A percentile compares a stretch with the other conserved stretches of the same genome.
These are phyloP conservation scores for Rhinichthys osculus DNA, from an alignment of 2,797 vertebrate genomes.

Conservation along the genomic window DNA sequence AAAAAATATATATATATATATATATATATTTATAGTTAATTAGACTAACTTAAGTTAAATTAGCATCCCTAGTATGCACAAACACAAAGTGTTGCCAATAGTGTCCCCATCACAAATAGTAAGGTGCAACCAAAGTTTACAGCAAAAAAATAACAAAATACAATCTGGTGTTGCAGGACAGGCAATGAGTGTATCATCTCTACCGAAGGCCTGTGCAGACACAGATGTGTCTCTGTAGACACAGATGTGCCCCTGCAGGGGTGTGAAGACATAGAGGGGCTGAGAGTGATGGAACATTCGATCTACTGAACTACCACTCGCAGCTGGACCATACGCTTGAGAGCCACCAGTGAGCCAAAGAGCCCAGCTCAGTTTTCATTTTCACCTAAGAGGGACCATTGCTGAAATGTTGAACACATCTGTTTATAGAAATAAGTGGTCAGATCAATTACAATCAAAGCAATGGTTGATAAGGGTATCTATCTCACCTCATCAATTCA, in stretches of 20 bases:
- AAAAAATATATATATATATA: too few species aligned
- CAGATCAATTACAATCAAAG: slow-evolving; percentile 56
- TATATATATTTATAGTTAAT: neutral
- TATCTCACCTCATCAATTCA: slow-evolving; percentile 9
- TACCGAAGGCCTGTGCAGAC: slow-evolving; percentile 38
- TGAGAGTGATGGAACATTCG: slow-evolving; percentile 39
- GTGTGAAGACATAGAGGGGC: slow-evolving; percentile 22
- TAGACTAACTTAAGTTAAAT: neutral
- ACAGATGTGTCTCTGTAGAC: slow-evolving; percentile 43
- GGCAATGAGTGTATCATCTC: neutral
- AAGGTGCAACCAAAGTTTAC: neutral
- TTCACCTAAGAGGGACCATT: slow-evolving; percentile 49
- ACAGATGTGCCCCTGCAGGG: slow-evolving; percentile 42
- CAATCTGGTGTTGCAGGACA: neutral
- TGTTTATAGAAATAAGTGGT: slow-evolving; percentile 46
- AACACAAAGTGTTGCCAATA: neutral
- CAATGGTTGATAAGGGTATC: slow-evolving; percentile 30
- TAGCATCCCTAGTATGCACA: neutral
- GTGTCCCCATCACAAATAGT: neutral
- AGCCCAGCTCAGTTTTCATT: slow-evolving; percentile 55
- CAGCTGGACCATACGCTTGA: slow-evolving; percentile 23
- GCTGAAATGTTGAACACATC: slow-evolving; percentile 50
- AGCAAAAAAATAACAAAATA: neutral
- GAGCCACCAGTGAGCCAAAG: slow-evolving; percentile 3
- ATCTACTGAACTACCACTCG: slow-evolving; percentile 22